A percentile compares a stretch with the other conserved stretches of the same genome.
These are phyloP conservation scores for Leptinotarsa peninsularis DNA, from an alignment of 2,888 invertebrate species.

Conservation along the genomic window DNA sequence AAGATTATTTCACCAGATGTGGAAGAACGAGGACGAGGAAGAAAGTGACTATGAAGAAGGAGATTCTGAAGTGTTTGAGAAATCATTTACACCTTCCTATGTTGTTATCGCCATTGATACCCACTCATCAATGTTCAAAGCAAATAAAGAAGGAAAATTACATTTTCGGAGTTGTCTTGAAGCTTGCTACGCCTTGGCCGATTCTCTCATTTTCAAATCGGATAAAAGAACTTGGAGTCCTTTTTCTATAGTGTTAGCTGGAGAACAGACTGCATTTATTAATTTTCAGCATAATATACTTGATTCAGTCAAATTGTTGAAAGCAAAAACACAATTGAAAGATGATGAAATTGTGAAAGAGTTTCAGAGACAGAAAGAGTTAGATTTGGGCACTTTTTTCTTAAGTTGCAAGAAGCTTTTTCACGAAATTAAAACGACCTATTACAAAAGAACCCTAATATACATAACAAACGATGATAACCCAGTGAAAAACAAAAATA, in stretches of 20 bases:
- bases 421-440: constrained; percentile 49
- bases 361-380: constrained; percentile 49
- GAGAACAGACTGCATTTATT: constrained; percentile 48
- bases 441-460: constrained; percentile 52
- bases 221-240: constrained; percentile 51
- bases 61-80: constrained; percentile 36
- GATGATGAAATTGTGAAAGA: constrained; percentile 48
- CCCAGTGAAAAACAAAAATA: constrained; percentile 52
- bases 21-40: constrained; percentile 23
- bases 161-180: constrained; percentile 54
- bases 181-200: constrained; percentile 53
- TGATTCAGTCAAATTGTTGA: constrained; percentile 51
- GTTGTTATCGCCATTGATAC: constrained; percentile 59
- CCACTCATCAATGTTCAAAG: constrained; percentile 55
- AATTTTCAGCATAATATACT: constrained; percentile 53
- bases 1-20: constrained; percentile 26
- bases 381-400: constrained; percentile 55
- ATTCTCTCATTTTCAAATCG: constrained; percentile 52
- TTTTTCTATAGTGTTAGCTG: constrained; percentile 54
- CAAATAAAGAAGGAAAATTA: constrained; percentile 44
- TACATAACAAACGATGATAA: constrained; percentile 58
- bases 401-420: constrained; percentile 56
- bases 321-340: constrained; percentile 42
- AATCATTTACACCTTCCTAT: constrained; percentile 52
- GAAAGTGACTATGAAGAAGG: constrained; percentile 41